phyloP scores from a whole-genome alignment of 2,113 vertebrate genomes.

The Syrrhaptes paradoxus region DNA sequence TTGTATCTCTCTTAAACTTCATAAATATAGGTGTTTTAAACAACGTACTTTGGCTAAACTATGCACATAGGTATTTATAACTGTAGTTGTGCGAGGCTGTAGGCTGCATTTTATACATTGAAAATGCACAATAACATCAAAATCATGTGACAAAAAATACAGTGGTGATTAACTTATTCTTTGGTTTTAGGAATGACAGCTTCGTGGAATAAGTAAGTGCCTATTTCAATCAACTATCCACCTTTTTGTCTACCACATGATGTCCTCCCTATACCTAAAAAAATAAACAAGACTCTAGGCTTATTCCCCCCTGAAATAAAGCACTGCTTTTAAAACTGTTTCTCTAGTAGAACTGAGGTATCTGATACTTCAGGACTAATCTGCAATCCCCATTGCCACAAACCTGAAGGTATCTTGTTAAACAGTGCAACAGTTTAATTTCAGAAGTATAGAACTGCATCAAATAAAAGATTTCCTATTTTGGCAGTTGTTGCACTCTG shows the following conservation, averaged over 20 bases:
- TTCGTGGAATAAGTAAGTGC: background rate
- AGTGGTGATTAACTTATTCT: background rate
- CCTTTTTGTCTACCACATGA: background rate
- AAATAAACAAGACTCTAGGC: background rate
- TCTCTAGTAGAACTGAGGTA: background rate
- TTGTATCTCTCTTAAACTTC: background rate
- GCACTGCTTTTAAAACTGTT: background rate
- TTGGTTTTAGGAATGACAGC: background rate
- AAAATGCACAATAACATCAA: background rate
- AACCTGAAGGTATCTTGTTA: background rate
- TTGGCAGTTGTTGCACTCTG: background rate
- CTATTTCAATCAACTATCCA: background rate
- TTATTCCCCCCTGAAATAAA: background rate
- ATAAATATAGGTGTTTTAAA: background rate
- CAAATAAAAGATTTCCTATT: background rate
- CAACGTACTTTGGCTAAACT: background rate
- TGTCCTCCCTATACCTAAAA: background rate
- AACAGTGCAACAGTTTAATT: background rate
- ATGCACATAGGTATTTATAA: background rate
- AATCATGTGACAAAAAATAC: background rate
- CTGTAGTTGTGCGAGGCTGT: background rate
- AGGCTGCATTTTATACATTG: background rate
- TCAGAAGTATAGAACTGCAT: background rate
- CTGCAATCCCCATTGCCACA: background rate
- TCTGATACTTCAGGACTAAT: background rate